phyloP scores from a whole-genome alignment of 2,797 vertebrate species.

The Masticophis lateralis region DNA sequence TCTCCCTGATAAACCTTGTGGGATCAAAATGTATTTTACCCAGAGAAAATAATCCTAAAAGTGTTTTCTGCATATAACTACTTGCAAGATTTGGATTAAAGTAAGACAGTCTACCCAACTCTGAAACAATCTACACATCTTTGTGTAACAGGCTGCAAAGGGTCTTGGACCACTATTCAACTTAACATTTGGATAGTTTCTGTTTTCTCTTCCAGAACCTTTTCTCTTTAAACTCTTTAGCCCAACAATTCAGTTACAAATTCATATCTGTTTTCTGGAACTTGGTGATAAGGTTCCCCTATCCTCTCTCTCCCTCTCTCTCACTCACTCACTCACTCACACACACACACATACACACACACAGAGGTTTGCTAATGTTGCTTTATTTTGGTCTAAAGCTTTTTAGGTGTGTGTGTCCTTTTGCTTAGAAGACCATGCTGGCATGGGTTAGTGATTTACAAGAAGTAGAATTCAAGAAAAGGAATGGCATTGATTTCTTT shows the following conservation, averaged over 20 bases:
- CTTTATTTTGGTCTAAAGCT: background rate
- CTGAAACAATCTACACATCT: background rate
- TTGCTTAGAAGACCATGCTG: conserved; percentile 30
- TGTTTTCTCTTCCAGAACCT: background rate
- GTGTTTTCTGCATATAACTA: background rate
- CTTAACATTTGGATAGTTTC: background rate
- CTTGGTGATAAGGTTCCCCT: background rate
- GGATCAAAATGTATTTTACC: background rate
- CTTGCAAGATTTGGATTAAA: background rate
- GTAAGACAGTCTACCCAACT: background rate
- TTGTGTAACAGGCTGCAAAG: background rate
- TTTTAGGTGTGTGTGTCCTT: background rate
- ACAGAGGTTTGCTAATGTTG: background rate
- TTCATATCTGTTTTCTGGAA: background rate
- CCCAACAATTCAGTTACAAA: background rate
- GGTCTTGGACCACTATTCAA: background rate
- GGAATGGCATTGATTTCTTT: conserved; percentile 58
- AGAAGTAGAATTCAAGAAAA: conserved; percentile 54
- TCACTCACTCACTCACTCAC: no score
- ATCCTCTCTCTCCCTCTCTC: background rate
- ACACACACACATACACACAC: background rate
- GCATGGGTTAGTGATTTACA: background rate
- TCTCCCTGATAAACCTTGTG: background rate
- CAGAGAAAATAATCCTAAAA: background rate
- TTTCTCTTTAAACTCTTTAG: background rate